phyloP scores from a whole-genome alignment of 2,113 vertebrate species.

The Brienomyrus brachyistius region DNA sequence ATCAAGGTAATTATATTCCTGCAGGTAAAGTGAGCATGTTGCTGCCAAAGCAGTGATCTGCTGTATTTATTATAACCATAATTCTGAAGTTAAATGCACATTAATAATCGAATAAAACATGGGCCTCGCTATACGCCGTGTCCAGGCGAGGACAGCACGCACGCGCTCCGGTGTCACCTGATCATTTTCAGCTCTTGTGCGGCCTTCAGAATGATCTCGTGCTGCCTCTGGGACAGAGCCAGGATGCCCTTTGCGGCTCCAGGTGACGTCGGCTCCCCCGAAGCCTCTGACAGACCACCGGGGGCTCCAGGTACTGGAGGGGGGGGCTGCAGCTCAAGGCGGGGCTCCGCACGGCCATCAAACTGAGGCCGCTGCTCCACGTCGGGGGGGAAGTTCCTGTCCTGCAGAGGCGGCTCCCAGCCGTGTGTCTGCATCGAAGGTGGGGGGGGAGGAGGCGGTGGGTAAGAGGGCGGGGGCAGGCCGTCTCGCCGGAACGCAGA shows the following conservation, averaged over 20 bases:
- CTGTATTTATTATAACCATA: too few relatives aligned
- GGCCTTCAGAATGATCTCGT: conserved; percentile 98
- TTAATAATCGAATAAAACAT: too few relatives aligned
- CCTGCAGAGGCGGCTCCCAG: conserved; percentile 70
- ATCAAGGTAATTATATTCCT: too few relatives aligned
- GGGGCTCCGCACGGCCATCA: conserved; percentile 56
- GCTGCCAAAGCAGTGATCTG: too few relatives aligned
- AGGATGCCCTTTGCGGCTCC: conserved; percentile 64
- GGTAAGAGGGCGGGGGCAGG: conserved; percentile 58
- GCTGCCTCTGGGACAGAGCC: conserved; percentile 93
- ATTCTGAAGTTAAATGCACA: too few relatives aligned
- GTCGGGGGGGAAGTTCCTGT: conserved; percentile 48
- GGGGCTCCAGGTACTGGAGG: conserved; percentile 38
- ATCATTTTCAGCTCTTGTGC: conserved; percentile 97
- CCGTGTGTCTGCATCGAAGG: conserved; percentile 43
- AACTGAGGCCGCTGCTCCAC: conserved; percentile 55
- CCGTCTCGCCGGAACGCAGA: conserved; percentile 65
- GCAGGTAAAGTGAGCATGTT: too few relatives aligned
- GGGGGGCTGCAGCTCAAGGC: conserved; percentile 34
- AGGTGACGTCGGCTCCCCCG: conserved; percentile 59
- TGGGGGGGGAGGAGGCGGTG: conserved; percentile 51
- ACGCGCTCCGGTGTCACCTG: conserved; percentile 60
- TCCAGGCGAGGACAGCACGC: neutral
- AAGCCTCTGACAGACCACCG: conserved; percentile 55
- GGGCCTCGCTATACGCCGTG: too few relatives aligned